Base-by-base conservation (phyloP, 2,113 vertebrate species). In the Dromiciops gliroides region DNA sequence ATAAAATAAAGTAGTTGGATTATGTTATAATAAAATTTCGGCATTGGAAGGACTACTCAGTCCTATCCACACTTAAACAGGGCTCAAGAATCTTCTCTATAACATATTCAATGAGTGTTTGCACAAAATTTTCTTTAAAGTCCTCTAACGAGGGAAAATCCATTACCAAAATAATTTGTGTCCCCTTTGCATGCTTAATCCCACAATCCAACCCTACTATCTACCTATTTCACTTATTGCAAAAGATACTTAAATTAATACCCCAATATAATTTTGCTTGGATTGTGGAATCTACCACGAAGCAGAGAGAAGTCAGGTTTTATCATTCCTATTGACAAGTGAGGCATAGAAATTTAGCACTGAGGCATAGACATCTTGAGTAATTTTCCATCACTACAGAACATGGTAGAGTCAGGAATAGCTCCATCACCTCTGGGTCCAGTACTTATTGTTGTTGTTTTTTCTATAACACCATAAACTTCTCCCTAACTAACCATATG, bases 291-390 rank as follows among this genome's bases (percentile, higher is more conserved):
- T 28, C 93, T 91, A 89, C 48, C 89, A 93, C 0, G 0, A 19
- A 19, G 50, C 44, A 93, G 23, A 89, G 53, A 49, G 7, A 3
- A 95, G 48, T 0, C 95, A 22, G 3, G 50, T 53, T 67, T 67
- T 90, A 24, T 91, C 91, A 94, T 51, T 91, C 90, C 92, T 91
- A 94, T 95, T 93, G 83, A 51, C n/a, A 90, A 48, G 23, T 48
- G 24, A 19, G n/a, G n/a, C n/a, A n/a, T n/a, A n/a, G n/a, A n/a
- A n/a, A n/a, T n/a, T n/a, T 28, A 37, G 91, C 94, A 95, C 1
- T 48, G 24, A 91, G 8, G 51, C 11, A 37, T 49, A 90, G 53
- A 95, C 92, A 48, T 37, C 8, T 48, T 95, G 48, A 92, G 19
- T 25, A 8, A 90, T 48, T 52, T 94, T 90, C 44, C 48, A 19